Conservation (phyloP, 2,888 invertebrate species). For the Hermaeophaga mercurialis region DNA sequence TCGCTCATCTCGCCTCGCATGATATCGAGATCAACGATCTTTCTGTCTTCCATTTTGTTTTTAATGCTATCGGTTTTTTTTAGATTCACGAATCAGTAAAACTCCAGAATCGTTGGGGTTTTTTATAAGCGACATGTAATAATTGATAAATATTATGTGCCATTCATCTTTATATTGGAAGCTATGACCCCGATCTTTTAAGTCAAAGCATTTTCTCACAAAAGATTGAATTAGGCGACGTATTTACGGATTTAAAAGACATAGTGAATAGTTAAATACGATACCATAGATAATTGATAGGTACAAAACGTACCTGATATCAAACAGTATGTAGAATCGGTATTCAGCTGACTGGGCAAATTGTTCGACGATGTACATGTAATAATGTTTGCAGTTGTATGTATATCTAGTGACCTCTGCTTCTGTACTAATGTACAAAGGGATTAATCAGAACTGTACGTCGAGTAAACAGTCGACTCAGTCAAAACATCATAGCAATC, state of each 20-base stretch:
- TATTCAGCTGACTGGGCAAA: slow-evolving; percentile 45
- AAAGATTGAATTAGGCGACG: no score
- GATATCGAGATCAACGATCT: slow-evolving; percentile 27
- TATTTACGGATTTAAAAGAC: no score
- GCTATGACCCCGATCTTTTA: no score
- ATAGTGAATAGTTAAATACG: neutral
- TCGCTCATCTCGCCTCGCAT: slow-evolving; percentile 30
- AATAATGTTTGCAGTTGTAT: slow-evolving; percentile 48
- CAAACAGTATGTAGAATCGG: slow-evolving; percentile 33
- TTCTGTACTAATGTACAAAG: slow-evolving; percentile 51
- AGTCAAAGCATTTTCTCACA: no score
- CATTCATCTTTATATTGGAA: no score
- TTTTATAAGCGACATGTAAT: neutral
- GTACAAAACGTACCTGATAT: slow-evolving; percentile 26
- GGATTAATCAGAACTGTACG: slow-evolving; percentile 51
- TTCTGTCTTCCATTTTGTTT: slow-evolving; percentile 24
- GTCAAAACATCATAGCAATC: slow-evolving; percentile 59
- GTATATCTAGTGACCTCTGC: slow-evolving; percentile 49
- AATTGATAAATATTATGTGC: no score
- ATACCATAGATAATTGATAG: slow-evolving; percentile 13
- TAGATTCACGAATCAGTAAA: neutral
- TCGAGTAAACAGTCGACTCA: slow-evolving; percentile 54
- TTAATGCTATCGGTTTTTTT: slow-evolving; percentile 16
- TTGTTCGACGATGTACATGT: slow-evolving; percentile 47
- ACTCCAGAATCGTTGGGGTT: neutral